Conservation (phyloP, 1,140 invertebrate species). For the Cardiocondyla obscurior region DNA sequence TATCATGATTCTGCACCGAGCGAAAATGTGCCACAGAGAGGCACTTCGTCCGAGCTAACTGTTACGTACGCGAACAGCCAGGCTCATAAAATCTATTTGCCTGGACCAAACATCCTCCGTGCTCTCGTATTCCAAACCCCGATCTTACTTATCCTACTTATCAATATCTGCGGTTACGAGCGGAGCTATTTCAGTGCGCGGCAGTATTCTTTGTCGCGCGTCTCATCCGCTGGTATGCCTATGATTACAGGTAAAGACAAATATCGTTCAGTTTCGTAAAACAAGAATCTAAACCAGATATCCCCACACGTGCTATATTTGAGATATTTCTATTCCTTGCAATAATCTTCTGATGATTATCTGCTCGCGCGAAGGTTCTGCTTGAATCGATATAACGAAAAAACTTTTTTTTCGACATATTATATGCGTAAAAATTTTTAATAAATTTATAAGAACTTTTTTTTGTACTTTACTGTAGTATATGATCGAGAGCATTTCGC, state of each 20-base stretch:
- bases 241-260: conserved; percentile 7
- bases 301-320: not conserved
- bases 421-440: too few relatives aligned
- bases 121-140: conserved; percentile 3
- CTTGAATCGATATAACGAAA: not conserved
- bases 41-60: conserved; percentile 40
- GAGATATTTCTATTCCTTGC: not conserved
- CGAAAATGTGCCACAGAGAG: conserved; percentile 33
- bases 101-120: conserved; percentile 39
- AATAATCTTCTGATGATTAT: not conserved
- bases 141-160: conserved; percentile 47
- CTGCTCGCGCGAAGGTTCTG: not conserved
- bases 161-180: conserved; percentile 48
- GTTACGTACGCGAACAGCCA: conserved; percentile 16
- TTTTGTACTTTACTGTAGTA: too few relatives aligned
- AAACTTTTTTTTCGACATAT: too few relatives aligned
- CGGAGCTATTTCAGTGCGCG: conserved; percentile 28
- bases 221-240: not conserved
- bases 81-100: conserved; percentile 50
- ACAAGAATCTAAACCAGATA: conserved; percentile 17
- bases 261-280: conserved; percentile 7
- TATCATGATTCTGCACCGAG: not conserved
- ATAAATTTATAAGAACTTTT: too few relatives aligned
- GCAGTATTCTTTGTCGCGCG: not conserved
- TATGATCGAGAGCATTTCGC: not conserved